phyloP scores from a whole-genome alignment of 2,888 invertebrate species.

The Augochlorella aurata region DNA sequence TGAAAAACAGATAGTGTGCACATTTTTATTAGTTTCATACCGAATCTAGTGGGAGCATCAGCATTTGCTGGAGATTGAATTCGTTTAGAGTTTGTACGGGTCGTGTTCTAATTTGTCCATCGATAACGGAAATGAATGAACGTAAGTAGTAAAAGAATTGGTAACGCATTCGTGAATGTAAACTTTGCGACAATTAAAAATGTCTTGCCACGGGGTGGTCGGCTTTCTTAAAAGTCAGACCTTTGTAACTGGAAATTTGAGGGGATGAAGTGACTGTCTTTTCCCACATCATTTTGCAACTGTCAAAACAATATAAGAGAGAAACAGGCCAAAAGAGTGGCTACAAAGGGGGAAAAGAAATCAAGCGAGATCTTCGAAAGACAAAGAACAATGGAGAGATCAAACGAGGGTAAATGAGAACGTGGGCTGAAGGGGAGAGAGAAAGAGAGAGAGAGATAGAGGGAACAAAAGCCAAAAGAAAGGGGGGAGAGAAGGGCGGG shows the following conservation, averaged over 20 bases:
- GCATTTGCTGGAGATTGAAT: background rate
- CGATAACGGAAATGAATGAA: background rate
- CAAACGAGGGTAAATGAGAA: slow-evolving; percentile 14
- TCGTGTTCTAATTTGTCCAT: background rate
- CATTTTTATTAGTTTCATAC: background rate
- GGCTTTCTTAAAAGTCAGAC: background rate
- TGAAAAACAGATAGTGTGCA: background rate
- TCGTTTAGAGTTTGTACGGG: background rate
- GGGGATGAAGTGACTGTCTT: background rate
- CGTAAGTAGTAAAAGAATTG: no score
- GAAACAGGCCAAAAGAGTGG: background rate
- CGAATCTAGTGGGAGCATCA: background rate
- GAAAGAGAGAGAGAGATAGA: background rate
- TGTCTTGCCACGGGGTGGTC: background rate
- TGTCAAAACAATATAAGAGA: background rate
- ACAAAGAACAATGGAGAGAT: slow-evolving; percentile 5
- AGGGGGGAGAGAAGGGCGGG: background rate
- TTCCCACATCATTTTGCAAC: background rate
- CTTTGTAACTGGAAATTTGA: background rate
- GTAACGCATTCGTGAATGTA: no score
- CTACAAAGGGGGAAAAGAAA: background rate
- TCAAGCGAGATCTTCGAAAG: background rate
- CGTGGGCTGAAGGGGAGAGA: background rate
- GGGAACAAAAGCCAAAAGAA: background rate
- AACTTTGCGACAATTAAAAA: background rate